phyloP scores from a whole-genome alignment of 2,797 vertebrate species.

The Darevskia nairensis region DNA sequence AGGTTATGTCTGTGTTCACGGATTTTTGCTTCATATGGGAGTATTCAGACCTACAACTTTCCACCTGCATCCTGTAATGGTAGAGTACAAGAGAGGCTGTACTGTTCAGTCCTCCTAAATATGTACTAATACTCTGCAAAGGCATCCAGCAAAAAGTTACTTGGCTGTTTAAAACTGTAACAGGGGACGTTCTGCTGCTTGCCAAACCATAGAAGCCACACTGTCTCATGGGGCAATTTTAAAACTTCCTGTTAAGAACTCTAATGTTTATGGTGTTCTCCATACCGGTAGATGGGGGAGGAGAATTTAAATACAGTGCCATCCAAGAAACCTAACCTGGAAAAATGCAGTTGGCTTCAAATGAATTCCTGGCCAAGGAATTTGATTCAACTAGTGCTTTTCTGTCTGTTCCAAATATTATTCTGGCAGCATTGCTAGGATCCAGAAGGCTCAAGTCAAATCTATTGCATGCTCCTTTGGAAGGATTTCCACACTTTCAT shows the following conservation, averaged over 20 bases:
- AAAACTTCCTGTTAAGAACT: neutral
- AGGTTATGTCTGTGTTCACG: neutral
- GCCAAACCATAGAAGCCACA: neutral
- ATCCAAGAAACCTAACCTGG: constrained; percentile 1
- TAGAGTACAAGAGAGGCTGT: neutral
- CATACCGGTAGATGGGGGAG: neutral
- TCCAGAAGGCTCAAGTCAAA: neutral
- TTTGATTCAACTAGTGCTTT: neutral
- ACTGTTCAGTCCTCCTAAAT: neutral
- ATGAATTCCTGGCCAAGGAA: neutral
- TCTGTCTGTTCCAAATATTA: neutral
- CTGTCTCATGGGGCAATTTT: neutral
- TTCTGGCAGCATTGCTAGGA: neutral
- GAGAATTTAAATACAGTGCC: neutral
- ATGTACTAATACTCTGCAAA: neutral
- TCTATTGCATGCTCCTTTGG: neutral
- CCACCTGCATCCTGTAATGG: neutral
- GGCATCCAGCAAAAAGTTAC: neutral
- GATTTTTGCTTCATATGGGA: neutral
- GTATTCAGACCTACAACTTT: neutral
- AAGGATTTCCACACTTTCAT: neutral
- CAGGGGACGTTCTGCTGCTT: neutral
- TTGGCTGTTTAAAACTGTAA: neutral
- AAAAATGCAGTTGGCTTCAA: neutral
- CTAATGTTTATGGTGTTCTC: neutral